phyloP scores from a whole-genome alignment of 2,888 invertebrate genomes.

The Plagodis dolabraria region DNA sequence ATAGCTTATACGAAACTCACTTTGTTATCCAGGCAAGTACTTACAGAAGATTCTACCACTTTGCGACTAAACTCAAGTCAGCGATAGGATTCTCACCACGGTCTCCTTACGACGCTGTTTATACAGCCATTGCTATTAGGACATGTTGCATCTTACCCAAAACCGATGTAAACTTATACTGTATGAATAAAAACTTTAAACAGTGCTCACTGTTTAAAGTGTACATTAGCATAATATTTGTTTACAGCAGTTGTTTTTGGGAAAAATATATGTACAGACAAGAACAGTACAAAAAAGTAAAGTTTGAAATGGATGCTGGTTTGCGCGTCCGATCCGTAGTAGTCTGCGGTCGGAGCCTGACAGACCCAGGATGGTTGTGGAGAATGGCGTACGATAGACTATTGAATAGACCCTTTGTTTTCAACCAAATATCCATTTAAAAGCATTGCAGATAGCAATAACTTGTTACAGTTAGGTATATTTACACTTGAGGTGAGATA shows the following conservation, averaged over 20 bases:
- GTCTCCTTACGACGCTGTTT: too few species aligned
- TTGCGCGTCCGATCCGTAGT: constrained; percentile 56
- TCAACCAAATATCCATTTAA: constrained; percentile 49
- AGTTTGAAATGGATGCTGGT: constrained; percentile 45
- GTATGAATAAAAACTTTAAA: too few species aligned
- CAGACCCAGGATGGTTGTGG: constrained; percentile 69
- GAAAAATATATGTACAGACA: constrained; percentile 40
- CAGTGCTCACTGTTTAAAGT: constrained; percentile 9
- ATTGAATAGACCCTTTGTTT: constrained; percentile 69
- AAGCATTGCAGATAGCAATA: constrained; percentile 51
- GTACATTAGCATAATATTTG: constrained; percentile 34
- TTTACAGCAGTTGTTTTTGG: constrained; percentile 35
- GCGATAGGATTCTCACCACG: too few species aligned
- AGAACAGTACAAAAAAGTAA: constrained; percentile 50
- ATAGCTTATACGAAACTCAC: too few species aligned
- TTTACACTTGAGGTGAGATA: too few species aligned
- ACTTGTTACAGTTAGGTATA: too few species aligned
- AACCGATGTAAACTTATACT: too few species aligned
- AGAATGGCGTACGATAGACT: constrained; percentile 66
- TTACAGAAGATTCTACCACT: too few species aligned
- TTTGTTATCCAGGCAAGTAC: too few species aligned
- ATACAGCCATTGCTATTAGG: too few species aligned
- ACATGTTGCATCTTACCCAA: too few species aligned
- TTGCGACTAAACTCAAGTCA: too few species aligned
- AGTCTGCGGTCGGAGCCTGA: constrained; percentile 73